phyloP scores from a whole-genome alignment of 92 coral and sea anemone species.

The Montipora capitata region DNA sequence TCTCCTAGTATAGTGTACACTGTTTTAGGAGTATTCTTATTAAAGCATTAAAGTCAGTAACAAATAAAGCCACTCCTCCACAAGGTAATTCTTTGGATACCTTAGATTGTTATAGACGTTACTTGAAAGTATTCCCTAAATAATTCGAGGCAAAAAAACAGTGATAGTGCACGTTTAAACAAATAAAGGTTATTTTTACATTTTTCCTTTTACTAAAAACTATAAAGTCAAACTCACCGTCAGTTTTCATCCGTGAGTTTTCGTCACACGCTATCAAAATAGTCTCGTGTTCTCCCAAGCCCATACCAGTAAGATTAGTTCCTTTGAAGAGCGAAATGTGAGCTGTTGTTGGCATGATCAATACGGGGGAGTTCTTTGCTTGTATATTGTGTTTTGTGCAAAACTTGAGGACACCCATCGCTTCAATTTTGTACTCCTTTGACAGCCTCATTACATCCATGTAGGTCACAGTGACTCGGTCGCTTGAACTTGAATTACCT shows the following conservation, averaged over 20 bases:
- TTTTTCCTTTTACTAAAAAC: background rate
- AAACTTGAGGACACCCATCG: slow-evolving; percentile 44
- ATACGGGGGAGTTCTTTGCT: slow-evolving; percentile 43
- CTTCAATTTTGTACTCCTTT: slow-evolving; percentile 47
- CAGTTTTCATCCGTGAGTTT: slow-evolving; percentile 46
- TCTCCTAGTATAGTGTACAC: too few relatives aligned
- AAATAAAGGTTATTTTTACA: background rate
- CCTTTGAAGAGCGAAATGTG: slow-evolving; percentile 77
- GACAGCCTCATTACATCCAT: slow-evolving; percentile 42
- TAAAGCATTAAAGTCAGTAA: too few relatives aligned
- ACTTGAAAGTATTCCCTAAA: slow-evolving; percentile 8
- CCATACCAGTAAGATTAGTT: slow-evolving; percentile 57
- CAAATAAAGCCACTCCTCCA: background rate
- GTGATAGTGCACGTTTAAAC: slow-evolving; percentile 10
- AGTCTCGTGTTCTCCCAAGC: slow-evolving; percentile 65
- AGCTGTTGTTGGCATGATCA: slow-evolving; percentile 61
- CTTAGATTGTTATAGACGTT: slow-evolving; percentile 1
- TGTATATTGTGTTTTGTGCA: slow-evolving; percentile 16
- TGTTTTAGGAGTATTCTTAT: too few relatives aligned
- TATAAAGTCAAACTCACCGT: slow-evolving; percentile 21
- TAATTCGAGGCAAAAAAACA: slow-evolving; percentile 4
- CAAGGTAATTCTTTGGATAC: slow-evolving; percentile 8
- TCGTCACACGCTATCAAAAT: slow-evolving; percentile 53
- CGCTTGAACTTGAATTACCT: background rate
- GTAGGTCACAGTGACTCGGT: too few relatives aligned